Conservation (phyloP, 2,888 invertebrate species). For the Argyresthia albistria region DNA sequence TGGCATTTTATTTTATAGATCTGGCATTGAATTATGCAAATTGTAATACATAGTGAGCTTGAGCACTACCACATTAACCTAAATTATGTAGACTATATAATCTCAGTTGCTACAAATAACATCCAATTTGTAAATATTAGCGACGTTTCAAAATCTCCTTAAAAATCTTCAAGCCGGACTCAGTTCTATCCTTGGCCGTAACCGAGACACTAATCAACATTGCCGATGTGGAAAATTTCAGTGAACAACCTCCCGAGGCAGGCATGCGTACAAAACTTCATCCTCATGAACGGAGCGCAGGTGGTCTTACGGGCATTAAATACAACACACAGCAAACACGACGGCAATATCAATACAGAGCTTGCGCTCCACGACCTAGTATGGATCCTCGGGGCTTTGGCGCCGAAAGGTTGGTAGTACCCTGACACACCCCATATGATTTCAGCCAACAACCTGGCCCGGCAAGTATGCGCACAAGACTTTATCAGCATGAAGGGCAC, state of each 20-base stretch:
- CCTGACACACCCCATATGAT: constrained; percentile 19
- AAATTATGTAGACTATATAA: no score
- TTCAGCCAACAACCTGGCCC: constrained; percentile 57
- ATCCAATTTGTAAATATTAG: no score
- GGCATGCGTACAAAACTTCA: constrained; percentile 67
- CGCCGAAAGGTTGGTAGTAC: constrained; percentile 58
- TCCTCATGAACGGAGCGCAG: constrained; percentile 68
- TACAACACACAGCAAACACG: constrained; percentile 64
- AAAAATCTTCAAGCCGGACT: no score
- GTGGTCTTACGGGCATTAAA: constrained; percentile 68
- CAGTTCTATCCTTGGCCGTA: no score
- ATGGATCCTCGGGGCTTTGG: constrained; percentile 73
- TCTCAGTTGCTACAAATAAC: no score
- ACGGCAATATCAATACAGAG: constrained; percentile 62
- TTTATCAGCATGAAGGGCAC: constrained; percentile 64
- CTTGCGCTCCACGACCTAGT: constrained; percentile 71
- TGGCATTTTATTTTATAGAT: constrained; percentile 21
- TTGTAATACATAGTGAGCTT: no score
- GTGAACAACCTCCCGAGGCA: constrained; percentile 64
- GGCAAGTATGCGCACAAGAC: constrained; percentile 60
- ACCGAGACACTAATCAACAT: no score
- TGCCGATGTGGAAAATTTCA: constrained; percentile 31
- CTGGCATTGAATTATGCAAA: no score
- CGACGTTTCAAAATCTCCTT: no score
- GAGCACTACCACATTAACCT: no score